Evolutionary conservation across 2,797 vertebrate species (phyloP).

Genomic region (Artibeus lituratus): DNA sequence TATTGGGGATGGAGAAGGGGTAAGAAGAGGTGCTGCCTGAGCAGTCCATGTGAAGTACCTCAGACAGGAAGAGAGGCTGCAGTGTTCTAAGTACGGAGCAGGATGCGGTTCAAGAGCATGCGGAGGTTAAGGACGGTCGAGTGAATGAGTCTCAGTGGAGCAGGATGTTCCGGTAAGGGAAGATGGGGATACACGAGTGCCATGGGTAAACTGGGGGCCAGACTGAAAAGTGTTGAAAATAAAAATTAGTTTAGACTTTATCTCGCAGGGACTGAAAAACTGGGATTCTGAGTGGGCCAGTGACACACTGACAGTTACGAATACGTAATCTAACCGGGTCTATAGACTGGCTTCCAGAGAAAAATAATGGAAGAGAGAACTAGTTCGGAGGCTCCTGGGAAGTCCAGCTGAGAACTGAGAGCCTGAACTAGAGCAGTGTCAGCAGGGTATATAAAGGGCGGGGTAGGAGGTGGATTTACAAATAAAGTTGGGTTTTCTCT

Average conservation of each 20-base stretch:
- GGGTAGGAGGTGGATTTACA: neutral
- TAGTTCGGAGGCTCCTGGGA: neutral
- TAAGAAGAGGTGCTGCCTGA: neutral
- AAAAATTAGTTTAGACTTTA: neutral
- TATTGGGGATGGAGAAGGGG: neutral
- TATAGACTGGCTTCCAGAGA: neutral
- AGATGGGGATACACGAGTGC: neutral
- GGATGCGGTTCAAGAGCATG: neutral
- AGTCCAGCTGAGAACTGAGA: neutral
- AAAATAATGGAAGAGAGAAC: slow-evolving; percentile 2
- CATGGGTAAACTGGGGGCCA: neutral
- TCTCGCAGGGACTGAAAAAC: neutral
- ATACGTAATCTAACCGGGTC: neutral
- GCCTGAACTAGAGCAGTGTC: neutral
- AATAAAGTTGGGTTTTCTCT: neutral
- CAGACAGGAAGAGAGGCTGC: neutral
- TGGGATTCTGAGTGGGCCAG: neutral
- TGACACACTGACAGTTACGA: neutral
- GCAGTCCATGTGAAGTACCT: neutral
- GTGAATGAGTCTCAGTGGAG: neutral
- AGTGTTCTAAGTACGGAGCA: neutral
- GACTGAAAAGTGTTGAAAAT: neutral
- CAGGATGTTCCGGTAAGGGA: neutral
- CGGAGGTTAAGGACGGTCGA: neutral
- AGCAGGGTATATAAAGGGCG: neutral